phyloP scores from a whole-genome alignment of 2,888 invertebrate species.

The Mesoligia furuncula region DNA sequence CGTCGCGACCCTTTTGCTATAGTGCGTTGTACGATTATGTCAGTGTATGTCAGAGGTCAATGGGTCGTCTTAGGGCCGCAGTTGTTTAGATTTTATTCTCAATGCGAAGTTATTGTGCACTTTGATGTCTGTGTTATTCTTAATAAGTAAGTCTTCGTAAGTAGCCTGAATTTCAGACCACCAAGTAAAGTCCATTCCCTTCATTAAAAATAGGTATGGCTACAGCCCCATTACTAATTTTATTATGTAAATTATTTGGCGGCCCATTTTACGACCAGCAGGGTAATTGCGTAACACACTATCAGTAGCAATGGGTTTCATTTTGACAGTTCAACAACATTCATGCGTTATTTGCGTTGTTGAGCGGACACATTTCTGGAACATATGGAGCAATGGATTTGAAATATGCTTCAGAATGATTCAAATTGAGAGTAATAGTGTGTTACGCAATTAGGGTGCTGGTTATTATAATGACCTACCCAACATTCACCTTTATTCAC shows the following conservation, averaged over 20 bases:
- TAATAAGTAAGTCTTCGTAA: not conserved
- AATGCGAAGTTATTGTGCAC: not conserved
- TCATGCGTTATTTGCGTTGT: not conserved
- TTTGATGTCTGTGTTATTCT: not conserved
- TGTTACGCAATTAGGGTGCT: too few species aligned
- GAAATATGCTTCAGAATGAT: too few species aligned
- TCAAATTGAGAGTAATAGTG: too few species aligned
- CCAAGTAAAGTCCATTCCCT: not conserved
- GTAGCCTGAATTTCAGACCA: not conserved
- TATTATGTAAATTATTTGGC: not conserved
- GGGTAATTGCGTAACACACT: not conserved
- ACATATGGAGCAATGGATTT: not conserved
- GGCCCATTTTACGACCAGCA: too few species aligned
- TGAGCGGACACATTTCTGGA: not conserved
- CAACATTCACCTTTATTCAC: not conserved
- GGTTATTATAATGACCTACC: not conserved
- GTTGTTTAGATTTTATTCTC: not conserved
- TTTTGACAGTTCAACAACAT: not conserved
- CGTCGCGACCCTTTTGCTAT: too few species aligned
- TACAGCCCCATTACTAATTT: not conserved
- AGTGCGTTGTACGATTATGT: too few species aligned
- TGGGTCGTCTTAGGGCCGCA: not conserved
- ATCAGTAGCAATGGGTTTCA: not conserved
- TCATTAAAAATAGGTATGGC: not conserved
- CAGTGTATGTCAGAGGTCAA: too few species aligned